phyloP scores from a whole-genome alignment of 2,113 vertebrate genomes.

The Pipra filicauda region DNA sequence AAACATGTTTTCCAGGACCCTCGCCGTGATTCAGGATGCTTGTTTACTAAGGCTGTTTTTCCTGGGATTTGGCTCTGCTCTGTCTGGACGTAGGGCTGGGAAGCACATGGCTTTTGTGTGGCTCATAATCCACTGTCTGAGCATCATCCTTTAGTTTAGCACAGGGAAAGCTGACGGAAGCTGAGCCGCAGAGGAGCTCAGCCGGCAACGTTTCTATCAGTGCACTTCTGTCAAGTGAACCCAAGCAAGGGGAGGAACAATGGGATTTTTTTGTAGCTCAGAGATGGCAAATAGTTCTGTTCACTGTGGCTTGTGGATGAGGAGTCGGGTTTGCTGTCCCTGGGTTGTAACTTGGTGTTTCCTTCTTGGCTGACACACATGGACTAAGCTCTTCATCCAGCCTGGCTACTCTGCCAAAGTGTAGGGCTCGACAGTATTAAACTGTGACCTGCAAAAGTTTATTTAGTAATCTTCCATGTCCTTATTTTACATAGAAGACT shows the following conservation, averaged over 20 bases:
- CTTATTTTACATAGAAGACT: not conserved
- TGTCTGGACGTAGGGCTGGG: not conserved
- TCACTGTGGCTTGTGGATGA: not conserved
- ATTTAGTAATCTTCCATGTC: not conserved
- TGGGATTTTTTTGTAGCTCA: not conserved
- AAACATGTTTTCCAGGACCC: not conserved
- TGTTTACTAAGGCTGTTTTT: not conserved
- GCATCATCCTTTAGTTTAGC: not conserved
- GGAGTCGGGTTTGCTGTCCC: not conserved
- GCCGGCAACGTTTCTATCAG: not conserved
- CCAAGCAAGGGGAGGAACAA: not conserved
- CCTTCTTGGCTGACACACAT: not conserved
- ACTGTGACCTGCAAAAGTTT: not conserved
- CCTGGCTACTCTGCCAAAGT: not conserved
- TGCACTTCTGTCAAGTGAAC: not conserved
- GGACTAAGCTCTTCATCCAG: not conserved
- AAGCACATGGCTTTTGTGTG: not conserved
- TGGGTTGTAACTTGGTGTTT: not conserved
- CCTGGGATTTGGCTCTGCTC: not conserved
- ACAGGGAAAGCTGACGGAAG: not conserved
- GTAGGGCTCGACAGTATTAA: not conserved
- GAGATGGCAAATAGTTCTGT: not conserved
- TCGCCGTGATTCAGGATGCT: not conserved
- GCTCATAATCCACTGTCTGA: not conserved
- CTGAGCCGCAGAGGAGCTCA: not conserved